A percentile compares a stretch with the other conserved stretches of the same genome.
phyloP scores from a whole-genome alignment of 2,113 vertebrate species.

The Eclectus roratus region DNA sequence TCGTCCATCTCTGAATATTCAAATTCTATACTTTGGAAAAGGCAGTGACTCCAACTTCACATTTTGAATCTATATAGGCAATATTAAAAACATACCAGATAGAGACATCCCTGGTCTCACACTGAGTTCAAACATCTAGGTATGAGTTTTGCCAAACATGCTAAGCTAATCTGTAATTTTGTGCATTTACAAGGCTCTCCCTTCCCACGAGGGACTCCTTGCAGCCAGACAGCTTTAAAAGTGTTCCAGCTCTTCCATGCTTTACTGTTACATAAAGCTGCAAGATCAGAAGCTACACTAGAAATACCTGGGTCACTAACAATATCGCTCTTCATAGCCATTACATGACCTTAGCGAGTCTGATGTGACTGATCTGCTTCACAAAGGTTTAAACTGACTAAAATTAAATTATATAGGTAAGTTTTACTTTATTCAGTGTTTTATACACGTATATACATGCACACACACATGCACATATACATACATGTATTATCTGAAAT shows the following conservation, averaged over 20 bases:
- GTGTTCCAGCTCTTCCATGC: background rate
- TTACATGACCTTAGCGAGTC: background rate
- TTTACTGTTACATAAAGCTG: background rate
- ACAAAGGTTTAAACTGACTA: background rate
- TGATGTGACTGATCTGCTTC: background rate
- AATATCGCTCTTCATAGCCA: background rate
- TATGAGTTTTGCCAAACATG: fast-evolving
- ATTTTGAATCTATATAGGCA: background rate
- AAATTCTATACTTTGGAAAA: background rate
- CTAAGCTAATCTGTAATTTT: background rate
- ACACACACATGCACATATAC: background rate
- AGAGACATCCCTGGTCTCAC: background rate
- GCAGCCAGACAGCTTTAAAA: background rate
- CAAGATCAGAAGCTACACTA: background rate
- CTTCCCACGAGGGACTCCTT: background rate
- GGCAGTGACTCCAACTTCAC: background rate
- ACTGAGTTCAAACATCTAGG: background rate
- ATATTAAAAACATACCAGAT: background rate
- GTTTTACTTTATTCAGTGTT: background rate
- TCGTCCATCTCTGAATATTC: background rate
- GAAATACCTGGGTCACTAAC: background rate
- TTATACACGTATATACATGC: background rate
- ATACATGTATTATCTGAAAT: background rate
- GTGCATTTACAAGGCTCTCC: background rate
- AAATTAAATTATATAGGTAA: background rate